Evolutionary conservation across 1,140 invertebrate species (phyloP), one percentile per base, ranked within the genome.

Genomic region (Hydropsyche tenuis): DNA sequence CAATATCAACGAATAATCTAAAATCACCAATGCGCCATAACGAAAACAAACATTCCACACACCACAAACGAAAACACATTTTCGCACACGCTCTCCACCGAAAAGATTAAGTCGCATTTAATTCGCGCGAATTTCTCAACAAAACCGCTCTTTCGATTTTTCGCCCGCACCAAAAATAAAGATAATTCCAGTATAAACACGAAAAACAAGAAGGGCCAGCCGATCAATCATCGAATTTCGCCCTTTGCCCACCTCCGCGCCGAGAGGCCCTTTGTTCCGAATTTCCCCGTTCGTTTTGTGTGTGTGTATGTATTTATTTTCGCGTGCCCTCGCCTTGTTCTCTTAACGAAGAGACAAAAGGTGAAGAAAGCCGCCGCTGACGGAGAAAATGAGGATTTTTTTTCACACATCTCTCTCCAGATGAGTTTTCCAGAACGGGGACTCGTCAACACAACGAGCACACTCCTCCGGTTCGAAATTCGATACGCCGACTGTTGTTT

Each of bases 161-260:
- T 37, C 30, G 3, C 30, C 3, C 45, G 11, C 14, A 3, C 45
- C 4, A 16, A 48, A n/a, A 48, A 48, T 48, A 48, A 9, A 48
- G 45, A 48, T 48, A 48, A 48, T 48, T 48, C 45, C n/a, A 12
- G 51, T 18, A 56, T 9, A 56, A 56, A 16, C 12, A 56, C 18
- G 18, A 5, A 22, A 6, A 56, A 22, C 3, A 37, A n/a, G n/a
- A 37, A 37, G 30, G 9, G n/a, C 18, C 2, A 11, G 25, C 56
- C 56, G 56, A 60, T 60, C 56, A 60, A 60, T 60, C 56, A 60
- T 60, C 56, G 56, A 60, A 60, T 60, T 37, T 60, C 56, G 22
- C 22, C 12, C 23, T 27, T 18, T 53, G 0, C 20, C 9, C 6
- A 1, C 18, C 18, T 53, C 16, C 7, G 6, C 18, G 4, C 45